Conservation (phyloP, 2,888 invertebrate genomes). For the Copidosoma aretas region DNA sequence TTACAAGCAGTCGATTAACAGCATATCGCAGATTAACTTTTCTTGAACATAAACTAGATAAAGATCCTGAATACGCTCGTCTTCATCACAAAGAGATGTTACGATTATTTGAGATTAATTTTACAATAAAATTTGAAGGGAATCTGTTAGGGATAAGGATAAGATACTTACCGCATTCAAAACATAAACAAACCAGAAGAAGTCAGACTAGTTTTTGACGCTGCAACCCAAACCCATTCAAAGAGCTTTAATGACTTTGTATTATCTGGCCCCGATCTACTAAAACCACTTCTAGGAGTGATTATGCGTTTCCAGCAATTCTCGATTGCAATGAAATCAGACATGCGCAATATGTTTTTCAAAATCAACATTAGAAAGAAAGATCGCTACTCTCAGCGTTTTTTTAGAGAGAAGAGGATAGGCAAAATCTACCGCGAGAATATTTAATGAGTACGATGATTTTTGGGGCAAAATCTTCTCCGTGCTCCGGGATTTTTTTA, state of each 20-base stretch:
- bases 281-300: neutral
- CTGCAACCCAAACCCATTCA: neutral
- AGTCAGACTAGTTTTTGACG: slow-evolving; percentile 10
- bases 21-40: slow-evolving; percentile 10
- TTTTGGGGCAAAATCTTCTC: slow-evolving; percentile 46
- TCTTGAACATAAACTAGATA: slow-evolving; percentile 26
- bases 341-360: slow-evolving; percentile 40
- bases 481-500: slow-evolving; percentile 46
- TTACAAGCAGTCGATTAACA: neutral
- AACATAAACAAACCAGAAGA: slow-evolving; percentile 5
- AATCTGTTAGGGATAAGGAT: neutral
- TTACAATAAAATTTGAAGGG: slow-evolving; percentile 7
- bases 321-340: neutral
- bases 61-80: slow-evolving; percentile 8
- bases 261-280: neutral
- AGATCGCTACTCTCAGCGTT: slow-evolving; percentile 45
- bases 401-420: slow-evolving; percentile 35
- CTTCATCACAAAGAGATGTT: slow-evolving; percentile 21
- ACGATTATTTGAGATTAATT: slow-evolving; percentile 16
- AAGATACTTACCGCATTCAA: slow-evolving; percentile 21
- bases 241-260: slow-evolving; percentile 13
- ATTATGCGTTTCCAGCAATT: slow-evolving; percentile 7
- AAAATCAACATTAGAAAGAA: slow-evolving; percentile 44
- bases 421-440: neutral
- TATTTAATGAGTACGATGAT: slow-evolving; percentile 43